Percentiles rank a stretch among this genome's conserved stretches.
Conservation (phyloP, 1,140 invertebrate genomes). For the Drosophila novamexicana region DNA sequence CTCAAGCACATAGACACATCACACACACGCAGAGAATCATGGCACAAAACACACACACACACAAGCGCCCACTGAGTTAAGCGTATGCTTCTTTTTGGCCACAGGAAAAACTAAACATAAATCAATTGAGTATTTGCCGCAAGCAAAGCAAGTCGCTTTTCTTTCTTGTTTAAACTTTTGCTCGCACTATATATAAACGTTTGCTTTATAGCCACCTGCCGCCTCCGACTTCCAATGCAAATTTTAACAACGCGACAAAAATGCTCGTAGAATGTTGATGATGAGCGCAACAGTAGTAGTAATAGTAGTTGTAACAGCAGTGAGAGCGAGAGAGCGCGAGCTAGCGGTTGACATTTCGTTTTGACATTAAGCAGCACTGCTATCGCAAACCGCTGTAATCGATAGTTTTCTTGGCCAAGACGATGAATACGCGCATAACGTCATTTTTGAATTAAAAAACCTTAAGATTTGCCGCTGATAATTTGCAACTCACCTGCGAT, state of each 20-base stretch:
- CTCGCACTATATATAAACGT: slow-evolving; percentile 9
- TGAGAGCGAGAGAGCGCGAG: slow-evolving; percentile 64
- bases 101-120: slow-evolving; percentile 53
- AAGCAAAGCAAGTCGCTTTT: slow-evolving; percentile 27
- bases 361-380: slow-evolving; percentile 37
- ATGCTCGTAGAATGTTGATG: slow-evolving; percentile 72
- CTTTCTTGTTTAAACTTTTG: slow-evolving; percentile 1
- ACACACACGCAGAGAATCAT: slow-evolving; percentile 27
- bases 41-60: slow-evolving; percentile 19
- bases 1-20: slow-evolving; percentile 44
- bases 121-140: slow-evolving; percentile 35
- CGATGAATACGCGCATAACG: slow-evolving; percentile 20
- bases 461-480: too few relatives aligned
- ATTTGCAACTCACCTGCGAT: slow-evolving; percentile 88
- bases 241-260: slow-evolving; percentile 79
- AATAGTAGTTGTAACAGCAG: slow-evolving; percentile 36
- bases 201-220: slow-evolving; percentile 55
- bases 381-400: slow-evolving; percentile 32
- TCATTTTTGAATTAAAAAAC: slow-evolving; percentile 19
- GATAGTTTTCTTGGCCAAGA: slow-evolving; percentile 22
- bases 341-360: slow-evolving; percentile 49
- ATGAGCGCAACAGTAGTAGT: slow-evolving; percentile 77
- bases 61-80: slow-evolving; percentile 38
- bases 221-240: slow-evolving; percentile 58
- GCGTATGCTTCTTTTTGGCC: slow-evolving; percentile 64